phyloP scores from a whole-genome alignment of 2,888 invertebrate species.

The Leptura quadrifasciata region DNA sequence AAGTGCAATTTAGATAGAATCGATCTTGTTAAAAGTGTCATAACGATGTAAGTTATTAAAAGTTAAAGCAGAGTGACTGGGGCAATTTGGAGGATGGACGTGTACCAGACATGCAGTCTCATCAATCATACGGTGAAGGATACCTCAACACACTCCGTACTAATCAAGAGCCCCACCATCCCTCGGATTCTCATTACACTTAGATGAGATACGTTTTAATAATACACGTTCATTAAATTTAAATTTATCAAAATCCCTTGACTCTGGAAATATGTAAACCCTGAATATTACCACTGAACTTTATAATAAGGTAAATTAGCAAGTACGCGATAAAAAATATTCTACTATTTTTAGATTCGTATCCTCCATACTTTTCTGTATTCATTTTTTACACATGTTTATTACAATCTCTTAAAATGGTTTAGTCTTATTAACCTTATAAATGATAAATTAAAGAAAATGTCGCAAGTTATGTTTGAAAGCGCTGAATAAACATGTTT shows the following conservation, averaged over 20 bases:
- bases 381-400: too few species aligned
- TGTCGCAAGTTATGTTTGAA: too few species aligned
- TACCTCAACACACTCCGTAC: conserved; percentile 62
- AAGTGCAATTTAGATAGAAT: conserved; percentile 51
- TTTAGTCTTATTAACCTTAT: too few species aligned
- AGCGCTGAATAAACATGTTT: too few species aligned
- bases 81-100: conserved; percentile 68
- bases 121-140: conserved; percentile 68
- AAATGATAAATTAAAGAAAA: too few species aligned
- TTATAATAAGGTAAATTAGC: background rate
- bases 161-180: conserved; percentile 57
- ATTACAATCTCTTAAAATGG: too few species aligned
- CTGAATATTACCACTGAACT: background rate
- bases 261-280: background rate
- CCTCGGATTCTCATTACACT: conserved; percentile 48
- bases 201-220: conserved; percentile 49
- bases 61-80: conserved; percentile 68
- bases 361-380: too few species aligned
- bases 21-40: conserved; percentile 67
- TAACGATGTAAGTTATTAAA: conserved; percentile 70
- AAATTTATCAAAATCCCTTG: conserved; percentile 35
- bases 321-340: too few species aligned
- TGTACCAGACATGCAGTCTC: conserved; percentile 67
- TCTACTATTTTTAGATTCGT: too few species aligned
- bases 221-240: conserved; percentile 49